Evolutionary conservation across 2,113 vertebrate species (phyloP), one percentile per base, ranked within the genome.

Genomic region (Xiphophorus couchianus): DNA sequence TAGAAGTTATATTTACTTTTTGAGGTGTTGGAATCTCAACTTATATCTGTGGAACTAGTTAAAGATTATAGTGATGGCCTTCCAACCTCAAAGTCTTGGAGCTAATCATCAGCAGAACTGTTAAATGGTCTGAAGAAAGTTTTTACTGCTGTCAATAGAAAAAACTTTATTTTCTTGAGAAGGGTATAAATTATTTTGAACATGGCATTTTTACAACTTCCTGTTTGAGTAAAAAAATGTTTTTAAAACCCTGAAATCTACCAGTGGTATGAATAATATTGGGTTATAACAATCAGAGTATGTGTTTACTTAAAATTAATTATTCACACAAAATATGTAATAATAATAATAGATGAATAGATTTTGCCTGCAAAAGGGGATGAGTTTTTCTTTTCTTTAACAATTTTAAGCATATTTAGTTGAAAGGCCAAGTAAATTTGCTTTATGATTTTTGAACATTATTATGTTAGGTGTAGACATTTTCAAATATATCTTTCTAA

Each of bases 341-440:
- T 4, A 7, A 4, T 15, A 28, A 29, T 9, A n/a, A 48, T 37
- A 35, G 19, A 27, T 27, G 7, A 37, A 37, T 37, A 37, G 35
- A 33, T 15, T 19, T 29, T 29, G 58, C 29, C n/a, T 30, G 35
- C 27, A 62, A 42, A 42, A 72, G 30, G 60, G 58, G 58, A 62
- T 13, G 58, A 62, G 58, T 61, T 71, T 71, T 71, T 71, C 31
- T 63, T 29, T 28, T 29, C 28, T 69, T 48, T 17, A 48, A 3
- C 44, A 48, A 4, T 42, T 42, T 2, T 39, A 13, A 44, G 42
- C 42, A 44, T 17, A 44, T 44, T 44, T 44, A 44, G 14, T 44
- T 44, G 3, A 15, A 44, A 44, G 1, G 0, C 12, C 39, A 42
- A 14, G 1, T 42, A 14, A 44, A 15, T 44, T 4, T 15, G 37